Evolutionary conservation across 2,888 invertebrate genomes (phyloP), one percentile per base, ranked within the genome.

Genomic region (Drosophila cracens): DNA sequence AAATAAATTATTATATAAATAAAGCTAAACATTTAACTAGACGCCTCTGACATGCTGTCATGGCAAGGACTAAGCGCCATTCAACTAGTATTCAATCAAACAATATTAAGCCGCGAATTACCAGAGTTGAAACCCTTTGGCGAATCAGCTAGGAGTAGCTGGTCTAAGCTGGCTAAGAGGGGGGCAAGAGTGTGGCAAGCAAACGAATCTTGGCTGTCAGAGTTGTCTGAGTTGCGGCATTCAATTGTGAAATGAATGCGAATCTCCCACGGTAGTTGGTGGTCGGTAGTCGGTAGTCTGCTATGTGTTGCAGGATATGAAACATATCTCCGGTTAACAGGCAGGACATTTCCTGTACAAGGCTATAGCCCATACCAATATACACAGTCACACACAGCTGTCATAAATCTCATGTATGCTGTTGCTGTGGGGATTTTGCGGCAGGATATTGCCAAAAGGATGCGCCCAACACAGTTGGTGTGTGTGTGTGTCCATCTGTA

Each of bases 251-350:
- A 74, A 73, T 73, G 89, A 79, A 76, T 75, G 74, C 53, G 81
- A 71, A 70, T 67, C 64, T 81, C 73, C 36, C 69, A 73, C 74
- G 70, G 53, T 27, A 49, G 74, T 64, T 53, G 78, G 54, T 54
- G 7, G 54, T 62, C 57, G 78, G 53, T 53, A 2, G 21, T 52
- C 16, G 33, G 53, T 49, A 6, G 51, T 51, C 31, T 11, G 72
- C 63, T 60, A 75, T 70, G 81, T 82, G 76, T 85, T 77, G 63
- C 91, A 79, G 92, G 92, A 92, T 91, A 92, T 92, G 90, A 92
- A 93, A 89, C 90, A 87, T 90, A 92, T 92, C 92, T 92, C 92
- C 93, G 92, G 92, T 90, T 89, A 90, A 86, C 91, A 90, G 92
- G 92, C 92, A 85, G 92, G 92, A 92, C 92, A 93, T 91, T 90